Evolutionary conservation across 2,888 invertebrate species (phyloP).

Genomic region (Temnothorax unifasciatus): DNA sequence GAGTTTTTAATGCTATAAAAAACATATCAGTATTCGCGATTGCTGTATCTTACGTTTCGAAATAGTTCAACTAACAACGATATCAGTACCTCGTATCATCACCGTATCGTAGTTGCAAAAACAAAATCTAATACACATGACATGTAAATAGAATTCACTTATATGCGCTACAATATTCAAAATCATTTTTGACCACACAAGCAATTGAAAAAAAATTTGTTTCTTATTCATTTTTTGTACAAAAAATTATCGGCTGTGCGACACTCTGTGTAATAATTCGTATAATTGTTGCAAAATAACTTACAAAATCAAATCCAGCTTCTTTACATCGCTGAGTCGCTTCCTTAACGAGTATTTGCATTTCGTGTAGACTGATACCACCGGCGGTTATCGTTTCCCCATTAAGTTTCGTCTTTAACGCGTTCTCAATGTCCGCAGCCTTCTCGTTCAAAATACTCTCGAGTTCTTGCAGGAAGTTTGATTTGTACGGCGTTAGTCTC

Average conservation of each 20-base stretch:
- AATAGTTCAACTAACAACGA: background rate
- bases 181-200: background rate
- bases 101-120: background rate
- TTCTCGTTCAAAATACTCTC: conserved; percentile 86
- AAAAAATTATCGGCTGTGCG: background rate
- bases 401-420: conserved; percentile 79
- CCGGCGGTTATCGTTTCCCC: conserved; percentile 80
- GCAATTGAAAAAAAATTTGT: background rate
- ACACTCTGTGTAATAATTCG: conserved; percentile 25
- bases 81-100: background rate
- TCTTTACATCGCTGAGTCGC: conserved; percentile 84
- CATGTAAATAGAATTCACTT: background rate
- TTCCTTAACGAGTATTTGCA: conserved; percentile 84
- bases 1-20: background rate
- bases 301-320: conserved; percentile 83
- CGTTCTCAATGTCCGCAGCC: conserved; percentile 81
- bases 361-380: conserved; percentile 84
- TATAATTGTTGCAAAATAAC: conserved; percentile 60
- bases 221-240: background rate
- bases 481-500: conserved; percentile 86
- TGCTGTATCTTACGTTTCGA: background rate
- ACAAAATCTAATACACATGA: background rate
- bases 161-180: background rate
- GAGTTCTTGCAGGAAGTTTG: conserved; percentile 87
- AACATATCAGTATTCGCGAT: background rate